Evolutionary conservation across 2,797 vertebrate genomes (phyloP).

Genomic region (Sphenodon punctatus): DNA sequence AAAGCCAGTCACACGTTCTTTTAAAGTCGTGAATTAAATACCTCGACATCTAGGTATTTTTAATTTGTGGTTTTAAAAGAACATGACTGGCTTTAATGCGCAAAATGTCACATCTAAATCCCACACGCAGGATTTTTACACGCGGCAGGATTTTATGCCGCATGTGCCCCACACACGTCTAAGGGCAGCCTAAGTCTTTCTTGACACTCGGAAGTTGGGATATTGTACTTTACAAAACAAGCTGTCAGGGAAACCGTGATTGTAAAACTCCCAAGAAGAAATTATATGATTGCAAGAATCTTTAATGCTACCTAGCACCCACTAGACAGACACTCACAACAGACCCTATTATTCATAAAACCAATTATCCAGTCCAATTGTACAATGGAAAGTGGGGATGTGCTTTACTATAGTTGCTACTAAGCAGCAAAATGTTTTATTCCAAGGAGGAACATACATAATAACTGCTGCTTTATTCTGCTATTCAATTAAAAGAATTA

Average conservation of each 20-base stretch:
- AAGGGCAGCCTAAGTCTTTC: no score
- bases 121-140: no score
- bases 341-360: background rate
- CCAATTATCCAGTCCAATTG: background rate
- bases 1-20: no score
- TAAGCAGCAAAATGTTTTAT: background rate
- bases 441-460: background rate
- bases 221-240: background rate
- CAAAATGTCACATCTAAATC: no score
- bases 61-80: no score
- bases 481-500: background rate
- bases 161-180: no score
- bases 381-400: background rate
- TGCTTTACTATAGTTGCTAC: background rate
- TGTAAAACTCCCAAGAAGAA: background rate
- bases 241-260: background rate
- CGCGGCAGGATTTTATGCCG: no score
- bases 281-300: background rate
- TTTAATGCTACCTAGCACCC: background rate
- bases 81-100: no score
- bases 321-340: background rate
- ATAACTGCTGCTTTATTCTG: background rate
- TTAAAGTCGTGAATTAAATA: no score
- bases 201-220: no score
- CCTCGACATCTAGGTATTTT: no score